Conservation (phyloP, 2,113 vertebrate genomes). For the Tretioscincus oriximinensis region DNA sequence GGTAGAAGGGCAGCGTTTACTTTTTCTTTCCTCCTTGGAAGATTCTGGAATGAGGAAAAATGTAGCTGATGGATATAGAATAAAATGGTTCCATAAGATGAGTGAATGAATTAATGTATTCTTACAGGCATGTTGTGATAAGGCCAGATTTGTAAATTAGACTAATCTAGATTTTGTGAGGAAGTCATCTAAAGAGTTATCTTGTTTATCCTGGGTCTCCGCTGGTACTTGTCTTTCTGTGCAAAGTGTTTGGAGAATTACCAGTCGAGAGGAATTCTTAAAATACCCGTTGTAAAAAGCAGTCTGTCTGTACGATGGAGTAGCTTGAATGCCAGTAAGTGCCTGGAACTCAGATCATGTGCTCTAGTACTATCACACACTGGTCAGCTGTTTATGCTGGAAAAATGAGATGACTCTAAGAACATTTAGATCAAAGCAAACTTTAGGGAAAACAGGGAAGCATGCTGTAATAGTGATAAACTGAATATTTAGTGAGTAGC, state of each 20-base stretch:
- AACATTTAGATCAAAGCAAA: neutral
- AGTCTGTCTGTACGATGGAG: neutral
- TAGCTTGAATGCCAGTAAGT: neutral
- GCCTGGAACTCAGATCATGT: neutral
- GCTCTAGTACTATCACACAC: neutral
- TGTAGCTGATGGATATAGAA: neutral
- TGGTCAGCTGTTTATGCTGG: conserved; percentile 10
- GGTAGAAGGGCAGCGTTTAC: neutral
- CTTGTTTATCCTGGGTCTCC: neutral
- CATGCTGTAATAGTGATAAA: neutral
- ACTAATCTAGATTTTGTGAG: neutral
- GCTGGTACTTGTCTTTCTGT: neutral
- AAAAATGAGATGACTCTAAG: neutral
- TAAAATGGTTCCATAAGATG: neutral
- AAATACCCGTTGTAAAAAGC: neutral
- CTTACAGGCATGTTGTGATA: too few relatives aligned
- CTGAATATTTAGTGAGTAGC: neutral
- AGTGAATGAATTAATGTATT: too few relatives aligned
- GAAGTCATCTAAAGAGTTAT: too few relatives aligned
- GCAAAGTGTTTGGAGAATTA: neutral
- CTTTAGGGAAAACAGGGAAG: neutral
- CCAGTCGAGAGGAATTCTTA: neutral
- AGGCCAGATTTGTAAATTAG: neutral
- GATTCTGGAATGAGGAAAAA: neutral
- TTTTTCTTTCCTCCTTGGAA: neutral